These are phyloP conservation scores for Phodopus roborovskii DNA, from an alignment of 2,113 vertebrate species.

Conservation along the genomic window DNA sequence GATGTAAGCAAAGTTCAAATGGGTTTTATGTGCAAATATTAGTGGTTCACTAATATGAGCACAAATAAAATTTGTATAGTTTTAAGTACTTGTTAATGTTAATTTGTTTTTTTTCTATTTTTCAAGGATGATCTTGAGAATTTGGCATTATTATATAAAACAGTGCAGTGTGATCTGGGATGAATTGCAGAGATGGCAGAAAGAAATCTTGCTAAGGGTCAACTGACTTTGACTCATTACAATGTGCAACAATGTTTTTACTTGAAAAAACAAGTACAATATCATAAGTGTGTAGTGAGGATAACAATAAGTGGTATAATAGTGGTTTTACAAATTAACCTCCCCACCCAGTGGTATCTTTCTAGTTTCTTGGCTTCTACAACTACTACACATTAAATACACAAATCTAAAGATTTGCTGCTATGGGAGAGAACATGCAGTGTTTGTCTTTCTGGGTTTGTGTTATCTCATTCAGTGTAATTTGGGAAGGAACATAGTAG, in stretches of 20 bases:
- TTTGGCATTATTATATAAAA: conserved; percentile 24
- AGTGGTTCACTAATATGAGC: not conserved
- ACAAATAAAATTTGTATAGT: not conserved
- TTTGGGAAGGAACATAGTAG: not conserved
- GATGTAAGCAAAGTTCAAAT: conserved; percentile 25
- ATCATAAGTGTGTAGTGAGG: conserved; percentile 2
- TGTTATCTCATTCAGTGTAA: not conserved
- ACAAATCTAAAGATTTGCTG: not conserved
- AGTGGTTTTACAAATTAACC: conserved; percentile 52
- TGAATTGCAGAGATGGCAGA: conserved; percentile 28
- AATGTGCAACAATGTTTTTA: not conserved
- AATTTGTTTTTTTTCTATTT: not conserved
- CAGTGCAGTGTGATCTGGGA: not conserved
- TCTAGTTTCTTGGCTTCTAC: not conserved
- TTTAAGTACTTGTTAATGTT: conserved; percentile 38
- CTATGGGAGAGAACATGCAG: not conserved
- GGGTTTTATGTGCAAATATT: conserved; percentile 40
- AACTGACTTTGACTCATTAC: not conserved
- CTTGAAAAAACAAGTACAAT: conserved; percentile 30
- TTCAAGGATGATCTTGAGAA: not conserved
- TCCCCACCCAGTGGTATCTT: not conserved
- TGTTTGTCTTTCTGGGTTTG: not conserved
- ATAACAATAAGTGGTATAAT: conserved; percentile 17
- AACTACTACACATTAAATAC: not conserved
- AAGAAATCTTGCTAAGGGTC: not conserved